phyloP scores from a whole-genome alignment of 2,888 invertebrate genomes.

The Phalera bucephala region DNA sequence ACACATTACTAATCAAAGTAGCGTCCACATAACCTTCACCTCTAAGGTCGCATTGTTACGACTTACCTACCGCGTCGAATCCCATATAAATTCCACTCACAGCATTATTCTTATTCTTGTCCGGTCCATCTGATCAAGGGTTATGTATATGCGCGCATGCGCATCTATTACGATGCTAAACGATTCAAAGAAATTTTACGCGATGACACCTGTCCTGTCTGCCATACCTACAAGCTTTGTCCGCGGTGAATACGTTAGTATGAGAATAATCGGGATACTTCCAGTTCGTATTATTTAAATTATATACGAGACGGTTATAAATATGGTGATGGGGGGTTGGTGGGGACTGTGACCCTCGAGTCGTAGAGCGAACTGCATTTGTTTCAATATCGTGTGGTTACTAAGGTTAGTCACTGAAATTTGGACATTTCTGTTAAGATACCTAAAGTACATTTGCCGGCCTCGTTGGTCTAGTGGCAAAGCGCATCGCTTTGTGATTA shows the following conservation, averaged over 20 bases:
- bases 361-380: too few species aligned
- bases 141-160: constrained; percentile 50
- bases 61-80: constrained; percentile 44
- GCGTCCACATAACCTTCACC: background rate
- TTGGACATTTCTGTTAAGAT: too few species aligned
- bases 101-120: constrained; percentile 41
- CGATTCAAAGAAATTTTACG: constrained; percentile 64
- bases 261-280: background rate
- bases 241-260: constrained; percentile 1
- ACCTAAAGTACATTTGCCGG: too few species aligned
- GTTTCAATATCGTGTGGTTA: too few species aligned
- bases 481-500: too few species aligned
- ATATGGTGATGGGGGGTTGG: background rate
- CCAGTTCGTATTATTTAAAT: background rate
- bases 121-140: constrained; percentile 37
- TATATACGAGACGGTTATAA: background rate
- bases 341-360: too few species aligned
- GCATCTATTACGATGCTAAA: constrained; percentile 61
- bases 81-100: constrained; percentile 52
- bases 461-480: too few species aligned
- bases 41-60: background rate
- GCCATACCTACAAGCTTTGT: background rate
- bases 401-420: too few species aligned
- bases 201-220: constrained; percentile 24
- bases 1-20: background rate